These are phyloP conservation scores for Pyrrhosoma nymphula DNA, from an alignment of 2,888 invertebrate species.

Conservation along the genomic window DNA sequence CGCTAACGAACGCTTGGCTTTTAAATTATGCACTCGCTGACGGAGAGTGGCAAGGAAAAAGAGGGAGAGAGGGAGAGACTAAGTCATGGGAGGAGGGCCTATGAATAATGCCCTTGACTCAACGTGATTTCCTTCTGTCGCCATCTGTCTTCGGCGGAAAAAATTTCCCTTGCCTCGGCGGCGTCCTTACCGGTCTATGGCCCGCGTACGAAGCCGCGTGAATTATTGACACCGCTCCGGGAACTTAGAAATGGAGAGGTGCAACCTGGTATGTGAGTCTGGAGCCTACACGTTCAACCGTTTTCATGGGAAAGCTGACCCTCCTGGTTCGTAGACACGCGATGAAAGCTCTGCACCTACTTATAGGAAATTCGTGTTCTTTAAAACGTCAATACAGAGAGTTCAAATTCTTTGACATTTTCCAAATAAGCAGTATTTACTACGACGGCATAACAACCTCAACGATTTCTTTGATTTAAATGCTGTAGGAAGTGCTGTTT, in stretches of 20 bases:
- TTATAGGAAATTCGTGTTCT: background rate
- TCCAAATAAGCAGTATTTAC: too few species aligned
- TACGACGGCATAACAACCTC: too few species aligned
- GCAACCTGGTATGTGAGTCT: background rate
- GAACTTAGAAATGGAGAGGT: background rate
- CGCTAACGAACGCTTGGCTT: background rate
- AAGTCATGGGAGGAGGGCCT: background rate
- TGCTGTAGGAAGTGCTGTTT: too few species aligned
- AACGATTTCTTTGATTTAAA: too few species aligned
- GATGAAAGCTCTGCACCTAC: background rate
- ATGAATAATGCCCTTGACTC: conserved; percentile 15
- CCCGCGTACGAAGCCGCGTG: background rate
- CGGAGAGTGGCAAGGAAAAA: background rate
- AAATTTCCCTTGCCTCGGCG: background rate
- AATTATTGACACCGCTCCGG: conserved; percentile 17
- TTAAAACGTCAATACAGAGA: background rate
- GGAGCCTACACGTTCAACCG: background rate
- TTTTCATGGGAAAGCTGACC: conserved; percentile 21
- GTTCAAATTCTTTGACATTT: background rate
- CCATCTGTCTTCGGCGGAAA: conserved; percentile 23
- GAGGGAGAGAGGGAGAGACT: background rate
- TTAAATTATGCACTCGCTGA: background rate
- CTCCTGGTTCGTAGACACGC: background rate
- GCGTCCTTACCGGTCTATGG: background rate
- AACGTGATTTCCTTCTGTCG: conserved; percentile 14